Evolutionary conservation across 1,140 invertebrate genomes (phyloP), one percentile per base, ranked within the genome.

Genomic region (Glomeris maerens): DNA sequence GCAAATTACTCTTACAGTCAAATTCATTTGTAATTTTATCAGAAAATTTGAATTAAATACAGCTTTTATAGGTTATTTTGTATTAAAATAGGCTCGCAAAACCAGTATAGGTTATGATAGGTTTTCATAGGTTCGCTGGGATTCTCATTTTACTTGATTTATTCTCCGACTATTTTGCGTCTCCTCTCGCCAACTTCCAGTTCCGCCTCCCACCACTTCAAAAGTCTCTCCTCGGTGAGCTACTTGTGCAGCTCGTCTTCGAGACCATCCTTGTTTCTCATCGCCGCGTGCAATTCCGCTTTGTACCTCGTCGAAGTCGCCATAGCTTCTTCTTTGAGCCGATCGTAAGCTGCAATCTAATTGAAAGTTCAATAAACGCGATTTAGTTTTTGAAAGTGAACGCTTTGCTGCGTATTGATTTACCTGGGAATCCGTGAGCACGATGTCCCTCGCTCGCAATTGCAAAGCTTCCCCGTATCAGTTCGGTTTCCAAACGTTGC

Each of bases 341-440:
- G 77, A 66, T 97, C 88, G 68, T 99, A 99, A 66, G 98, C 91
- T 52, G 79, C 77, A 17, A 95, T 81, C 81, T 87, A n/a, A n/a
- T n/a, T n/a, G n/a, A n/a, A 59, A 27, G 59, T 49, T 47, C 4
- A 28, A 17, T 49, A 7, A n/a, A 42, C 26, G n/a, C n/a, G n/a
- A n/a, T n/a, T n/a, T n/a, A n/a, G n/a, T n/a, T n/a, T 22, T 25
- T 39, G 52, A 48, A 41, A 45, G 36, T 7, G 51, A 49, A 20
- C 54, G 31, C 10, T 13, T 17, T 36, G n/a, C n/a, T n/a, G n/a
- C 17, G 10, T 36, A 17, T 21, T n/a, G n/a, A 42, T 10, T 56
- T 60, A 88, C 86, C 68, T 97, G 90, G 49, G 80, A 86, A 63
- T 96, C 90, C 68, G 94, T 89, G 14, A 97, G 72, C 52, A 92